Percentiles rank a stretch among this genome's conserved stretches.
phyloP scores from a whole-genome alignment of 2,113 vertebrate genomes.

The Mus spicilegus region DNA sequence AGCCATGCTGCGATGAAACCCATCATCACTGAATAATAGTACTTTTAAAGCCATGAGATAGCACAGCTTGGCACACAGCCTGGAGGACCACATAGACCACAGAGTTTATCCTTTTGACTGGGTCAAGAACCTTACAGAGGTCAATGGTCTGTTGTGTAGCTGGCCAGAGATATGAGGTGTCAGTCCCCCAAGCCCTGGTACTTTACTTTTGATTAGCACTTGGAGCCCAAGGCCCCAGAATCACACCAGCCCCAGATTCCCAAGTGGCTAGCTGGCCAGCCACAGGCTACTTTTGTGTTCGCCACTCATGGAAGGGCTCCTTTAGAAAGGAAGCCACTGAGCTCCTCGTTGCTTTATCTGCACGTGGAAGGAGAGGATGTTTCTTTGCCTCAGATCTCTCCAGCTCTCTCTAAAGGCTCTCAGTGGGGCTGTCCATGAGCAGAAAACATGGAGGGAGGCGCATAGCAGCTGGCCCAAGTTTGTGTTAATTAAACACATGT shows the following conservation, averaged over 20 bases:
- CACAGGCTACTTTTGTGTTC: background rate
- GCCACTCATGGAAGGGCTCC: rapidly evolving
- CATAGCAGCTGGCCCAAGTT: background rate
- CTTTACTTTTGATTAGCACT: background rate
- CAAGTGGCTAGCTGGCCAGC: background rate
- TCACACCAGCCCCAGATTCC: background rate
- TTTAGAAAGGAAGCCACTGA: background rate
- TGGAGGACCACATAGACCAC: background rate
- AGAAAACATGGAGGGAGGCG: background rate
- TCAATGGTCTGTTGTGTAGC: background rate
- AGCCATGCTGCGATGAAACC: background rate
- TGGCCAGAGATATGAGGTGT: rapidly evolving
- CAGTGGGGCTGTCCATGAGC: background rate
- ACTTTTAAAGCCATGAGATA: background rate
- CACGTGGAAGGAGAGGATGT: background rate
- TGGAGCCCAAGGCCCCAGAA: background rate
- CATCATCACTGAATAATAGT: background rate
- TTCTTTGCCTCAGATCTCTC: background rate
- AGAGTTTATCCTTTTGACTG: rapidly evolving
- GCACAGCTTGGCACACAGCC: rapidly evolving
- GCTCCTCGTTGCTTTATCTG: background rate
- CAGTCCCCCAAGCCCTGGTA: background rate
- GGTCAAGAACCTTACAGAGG: background rate
- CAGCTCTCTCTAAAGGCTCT: background rate
- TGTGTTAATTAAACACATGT: background rate